Evolutionary conservation across 2,797 vertebrate species (phyloP), one percentile per base, ranked within the genome.

Genomic region (Etheostoma perlongum): DNA sequence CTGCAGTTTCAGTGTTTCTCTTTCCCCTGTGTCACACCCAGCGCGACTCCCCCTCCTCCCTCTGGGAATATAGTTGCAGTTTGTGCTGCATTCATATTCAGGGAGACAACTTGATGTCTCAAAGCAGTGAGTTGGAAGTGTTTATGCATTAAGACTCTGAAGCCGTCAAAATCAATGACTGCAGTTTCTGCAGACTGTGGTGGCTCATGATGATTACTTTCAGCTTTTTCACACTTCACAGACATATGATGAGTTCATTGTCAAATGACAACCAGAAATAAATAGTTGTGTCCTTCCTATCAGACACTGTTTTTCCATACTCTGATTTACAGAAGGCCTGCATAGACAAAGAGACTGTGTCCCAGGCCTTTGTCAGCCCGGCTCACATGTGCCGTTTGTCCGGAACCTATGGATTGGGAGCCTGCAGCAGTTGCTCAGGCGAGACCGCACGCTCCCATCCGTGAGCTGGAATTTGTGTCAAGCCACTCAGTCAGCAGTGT

Each of bases 391-490:
- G 80, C 74, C 30, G 27, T 81, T 82, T 73, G 73, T 86, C 87
- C 76, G 67, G 52, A 66, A 61, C 51, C 48, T 61, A 58, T 47
- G 78, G 63, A 81, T 7, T 8, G 55, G 63, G 81, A 70, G 67
- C 79, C 58, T 69, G 74, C 71, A 52, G 86, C 52, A 63, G 85
- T 86, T 88, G 84, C 91, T 90, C 81, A 72, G 87, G 79, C 74
- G 44, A 80, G 85, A 60, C 79, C 3, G 72, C 33, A 52, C 12
- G 47, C 80, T 85, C 76, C 86, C 84, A 81, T 76, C 78, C 64
- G 51, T 69, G 78, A 84, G 73, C 77, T 77, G 85, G 85, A 86
- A 91, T 91, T 62, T 89, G 89, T 90, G 90, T 91, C 93, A 89
- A 88, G 87, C 73, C 76, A 74, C 82, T 81, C 70, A 88, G 86